Conservation (phyloP, 2,113 vertebrate genomes). For the Coptodon rendalli region DNA sequence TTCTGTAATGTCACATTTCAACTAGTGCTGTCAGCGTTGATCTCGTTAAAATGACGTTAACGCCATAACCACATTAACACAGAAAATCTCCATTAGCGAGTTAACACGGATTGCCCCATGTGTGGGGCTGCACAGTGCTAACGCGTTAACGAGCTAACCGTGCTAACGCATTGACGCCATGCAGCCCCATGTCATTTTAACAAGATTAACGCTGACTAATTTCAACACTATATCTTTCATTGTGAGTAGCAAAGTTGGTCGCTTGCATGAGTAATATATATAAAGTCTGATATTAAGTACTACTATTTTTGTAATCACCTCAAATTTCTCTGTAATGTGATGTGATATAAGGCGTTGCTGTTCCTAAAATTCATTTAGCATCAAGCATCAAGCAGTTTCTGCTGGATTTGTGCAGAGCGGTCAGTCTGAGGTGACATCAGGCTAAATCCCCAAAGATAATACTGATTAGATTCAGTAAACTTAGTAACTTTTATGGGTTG, state of each 20-base stretch:
- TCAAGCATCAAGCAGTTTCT: no score
- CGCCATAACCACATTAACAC: no score
- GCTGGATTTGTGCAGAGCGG: background rate
- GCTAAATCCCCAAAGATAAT: background rate
- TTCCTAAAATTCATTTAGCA: background rate
- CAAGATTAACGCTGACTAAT: background rate
- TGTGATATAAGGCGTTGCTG: background rate
- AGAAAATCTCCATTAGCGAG: no score
- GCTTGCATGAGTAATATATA: background rate
- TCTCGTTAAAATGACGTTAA: background rate
- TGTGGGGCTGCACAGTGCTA: background rate
- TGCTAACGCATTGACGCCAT: background rate
- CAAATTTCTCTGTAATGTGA: background rate
- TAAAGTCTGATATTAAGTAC: background rate
- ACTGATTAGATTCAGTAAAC: background rate
- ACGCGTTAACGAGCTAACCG: rapidly evolving
- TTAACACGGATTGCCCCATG: no score
- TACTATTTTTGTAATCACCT: background rate
- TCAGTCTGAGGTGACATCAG: no score
- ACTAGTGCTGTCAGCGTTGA: background rate
- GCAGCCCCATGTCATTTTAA: background rate
- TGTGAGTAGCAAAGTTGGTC: background rate
- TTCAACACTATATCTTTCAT: background rate
- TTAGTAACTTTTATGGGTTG: background rate
- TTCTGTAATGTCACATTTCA: background rate